Percentiles rank a stretch among this genome's conserved stretches.
Evolutionary conservation across 2,797 vertebrate genomes (phyloP).

Genomic region (Sebastiscus tertius): DNA sequence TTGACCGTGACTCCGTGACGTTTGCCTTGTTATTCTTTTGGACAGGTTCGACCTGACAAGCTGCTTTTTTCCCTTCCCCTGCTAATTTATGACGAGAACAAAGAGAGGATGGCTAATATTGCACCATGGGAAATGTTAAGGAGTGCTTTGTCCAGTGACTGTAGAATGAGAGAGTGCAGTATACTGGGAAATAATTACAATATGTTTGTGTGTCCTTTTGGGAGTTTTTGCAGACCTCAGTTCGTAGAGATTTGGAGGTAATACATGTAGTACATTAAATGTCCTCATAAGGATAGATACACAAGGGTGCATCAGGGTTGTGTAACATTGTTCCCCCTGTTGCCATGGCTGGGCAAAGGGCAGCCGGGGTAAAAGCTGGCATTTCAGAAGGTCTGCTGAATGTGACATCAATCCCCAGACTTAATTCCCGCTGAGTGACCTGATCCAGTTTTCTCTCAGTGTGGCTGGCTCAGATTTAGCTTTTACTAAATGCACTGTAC

Average conservation of each 20-base stretch:
- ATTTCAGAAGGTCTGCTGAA: conserved; percentile 39
- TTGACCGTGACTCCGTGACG: not conserved
- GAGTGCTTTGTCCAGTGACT: not conserved
- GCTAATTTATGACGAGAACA: not conserved
- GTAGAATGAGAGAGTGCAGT: not conserved
- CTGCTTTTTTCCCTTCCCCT: fast-evolving
- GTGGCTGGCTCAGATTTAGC: not conserved
- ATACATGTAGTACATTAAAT: not conserved
- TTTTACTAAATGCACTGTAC: not conserved
- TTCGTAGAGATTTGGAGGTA: not conserved
- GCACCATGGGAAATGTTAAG: not conserved
- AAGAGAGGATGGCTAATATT: not conserved
- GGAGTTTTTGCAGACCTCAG: not conserved
- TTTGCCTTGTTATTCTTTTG: not conserved
- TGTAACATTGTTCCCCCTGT: conserved; percentile 19
- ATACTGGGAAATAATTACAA: not conserved
- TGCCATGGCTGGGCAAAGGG: conserved; percentile 16
- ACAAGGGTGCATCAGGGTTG: not conserved
- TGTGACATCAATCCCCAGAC: conserved; percentile 43
- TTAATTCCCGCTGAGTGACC: conserved; percentile 46
- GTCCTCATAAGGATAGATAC: not conserved
- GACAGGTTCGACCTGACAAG: conserved; percentile 33
- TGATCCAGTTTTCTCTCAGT: conserved; percentile 12
- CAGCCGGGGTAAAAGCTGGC: conserved; percentile 25
- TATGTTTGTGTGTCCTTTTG: not conserved